Evolutionary conservation across 2,888 invertebrate genomes (phyloP).

Genomic region (Eurytoma californica): DNA sequence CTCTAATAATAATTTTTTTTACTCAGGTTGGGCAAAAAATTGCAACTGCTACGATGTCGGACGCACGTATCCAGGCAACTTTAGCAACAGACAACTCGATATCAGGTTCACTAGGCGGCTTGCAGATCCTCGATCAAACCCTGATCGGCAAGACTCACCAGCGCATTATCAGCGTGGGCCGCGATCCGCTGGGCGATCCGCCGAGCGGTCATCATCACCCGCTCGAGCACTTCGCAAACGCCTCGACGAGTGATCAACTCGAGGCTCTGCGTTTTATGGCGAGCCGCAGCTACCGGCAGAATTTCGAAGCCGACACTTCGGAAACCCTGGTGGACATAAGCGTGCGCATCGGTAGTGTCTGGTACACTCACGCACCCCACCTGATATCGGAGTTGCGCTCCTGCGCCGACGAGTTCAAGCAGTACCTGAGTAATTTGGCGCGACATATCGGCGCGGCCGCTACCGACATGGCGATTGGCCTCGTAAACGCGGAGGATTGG

Average conservation of each 20-base stretch:
- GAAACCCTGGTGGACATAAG: conserved; percentile 71
- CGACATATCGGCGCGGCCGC: conserved; percentile 92
- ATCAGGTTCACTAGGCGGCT: conserved; percentile 92
- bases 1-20: not conserved
- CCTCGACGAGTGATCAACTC: conserved; percentile 46
- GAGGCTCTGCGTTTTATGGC: conserved; percentile 79
- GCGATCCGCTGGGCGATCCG: conserved; percentile 81
- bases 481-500: conserved; percentile 83
- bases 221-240: conserved; percentile 61
- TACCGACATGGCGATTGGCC: conserved; percentile 93
- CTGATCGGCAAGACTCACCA: conserved; percentile 89
- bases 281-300: conserved; percentile 66
- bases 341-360: conserved; percentile 78
- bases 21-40: conserved; percentile 84
- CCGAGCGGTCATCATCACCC: conserved; percentile 5
- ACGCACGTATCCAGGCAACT: conserved; percentile 91
- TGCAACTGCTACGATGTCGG: conserved; percentile 94
- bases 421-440: conserved; percentile 89
- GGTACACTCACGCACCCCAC: conserved; percentile 94
- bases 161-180: conserved; percentile 89
- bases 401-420: conserved; percentile 93
- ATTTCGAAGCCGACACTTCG: conserved; percentile 55
- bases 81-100: conserved; percentile 80
- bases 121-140: conserved; percentile 92
- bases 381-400: conserved; percentile 90